These are phyloP conservation scores for Mormoops blainvillei DNA, from an alignment of 2,113 vertebrate genomes.

Conservation along the genomic window DNA sequence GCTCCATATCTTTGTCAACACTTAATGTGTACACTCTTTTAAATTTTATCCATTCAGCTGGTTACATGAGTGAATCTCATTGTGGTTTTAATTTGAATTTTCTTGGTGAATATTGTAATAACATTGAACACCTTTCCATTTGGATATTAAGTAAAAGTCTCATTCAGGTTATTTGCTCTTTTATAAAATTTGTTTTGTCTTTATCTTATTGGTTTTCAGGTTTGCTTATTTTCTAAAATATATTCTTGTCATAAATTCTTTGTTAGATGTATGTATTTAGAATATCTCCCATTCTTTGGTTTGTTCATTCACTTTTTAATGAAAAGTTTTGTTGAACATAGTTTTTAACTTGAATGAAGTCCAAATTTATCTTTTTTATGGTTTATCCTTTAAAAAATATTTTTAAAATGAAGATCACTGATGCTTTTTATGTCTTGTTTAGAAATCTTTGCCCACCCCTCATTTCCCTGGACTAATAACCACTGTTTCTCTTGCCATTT, in stretches of 20 bases:
- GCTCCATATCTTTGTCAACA: not conserved
- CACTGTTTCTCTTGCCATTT: not conserved
- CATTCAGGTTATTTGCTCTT: not conserved
- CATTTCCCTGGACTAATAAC: not conserved
- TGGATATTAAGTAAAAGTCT: not conserved
- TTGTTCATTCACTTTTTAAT: not conserved
- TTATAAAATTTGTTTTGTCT: not conserved
- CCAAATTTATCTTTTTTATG: not conserved
- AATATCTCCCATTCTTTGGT: not conserved
- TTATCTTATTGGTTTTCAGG: not conserved
- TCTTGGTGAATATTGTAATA: not conserved
- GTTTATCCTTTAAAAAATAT: not conserved
- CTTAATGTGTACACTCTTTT: not conserved
- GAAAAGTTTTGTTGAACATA: not conserved
- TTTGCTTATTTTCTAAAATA: not conserved
- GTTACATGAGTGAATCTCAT: not conserved
- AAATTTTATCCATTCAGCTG: not conserved
- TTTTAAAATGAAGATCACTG: not conserved
- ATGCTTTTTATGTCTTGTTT: not conserved
- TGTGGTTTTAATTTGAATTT: not conserved
- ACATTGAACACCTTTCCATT: not conserved
- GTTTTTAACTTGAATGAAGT: not conserved
- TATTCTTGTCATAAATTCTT: not conserved
- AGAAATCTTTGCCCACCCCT: not conserved
- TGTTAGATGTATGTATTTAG: not conserved